These are phyloP conservation scores for Ceryle rudis DNA, from an alignment of 2,797 vertebrate species.

Conservation along the genomic window DNA sequence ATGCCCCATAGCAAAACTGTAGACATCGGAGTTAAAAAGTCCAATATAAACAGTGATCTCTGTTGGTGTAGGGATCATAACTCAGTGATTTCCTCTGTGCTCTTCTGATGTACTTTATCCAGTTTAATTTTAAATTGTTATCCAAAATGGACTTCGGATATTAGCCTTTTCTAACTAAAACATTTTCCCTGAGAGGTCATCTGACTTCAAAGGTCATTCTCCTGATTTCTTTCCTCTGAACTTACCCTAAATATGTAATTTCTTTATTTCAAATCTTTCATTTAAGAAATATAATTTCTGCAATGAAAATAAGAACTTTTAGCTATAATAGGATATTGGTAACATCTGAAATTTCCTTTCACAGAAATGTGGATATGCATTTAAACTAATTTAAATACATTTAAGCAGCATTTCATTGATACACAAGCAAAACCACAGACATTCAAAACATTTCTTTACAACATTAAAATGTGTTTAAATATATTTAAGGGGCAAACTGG, in stretches of 20 bases:
- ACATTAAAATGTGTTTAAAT: not conserved
- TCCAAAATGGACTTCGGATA: not conserved
- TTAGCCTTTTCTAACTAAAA: not conserved
- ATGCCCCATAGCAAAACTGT: slow-evolving; percentile 11
- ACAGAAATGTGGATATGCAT: not conserved
- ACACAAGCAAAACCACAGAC: not conserved
- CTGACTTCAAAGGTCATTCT: not conserved
- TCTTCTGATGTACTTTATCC: not conserved
- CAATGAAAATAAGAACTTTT: not conserved
- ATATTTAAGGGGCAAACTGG: not conserved
- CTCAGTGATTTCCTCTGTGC: not conserved
- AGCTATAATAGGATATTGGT: not conserved
- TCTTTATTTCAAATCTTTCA: not conserved
- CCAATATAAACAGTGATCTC: not conserved
- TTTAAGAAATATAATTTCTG: not conserved
- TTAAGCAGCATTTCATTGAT: not conserved
- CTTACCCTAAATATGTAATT: not conserved
- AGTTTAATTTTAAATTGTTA: not conserved
- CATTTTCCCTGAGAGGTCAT: not conserved
- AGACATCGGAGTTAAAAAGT: not conserved
- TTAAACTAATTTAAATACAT: not conserved
- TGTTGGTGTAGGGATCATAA: not conserved
- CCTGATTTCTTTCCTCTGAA: not conserved
- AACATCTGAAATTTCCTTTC: not conserved
- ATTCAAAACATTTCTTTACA: not conserved